Evolutionary conservation across 1,140 invertebrate species (phyloP).

Genomic region (Atta texana): DNA sequence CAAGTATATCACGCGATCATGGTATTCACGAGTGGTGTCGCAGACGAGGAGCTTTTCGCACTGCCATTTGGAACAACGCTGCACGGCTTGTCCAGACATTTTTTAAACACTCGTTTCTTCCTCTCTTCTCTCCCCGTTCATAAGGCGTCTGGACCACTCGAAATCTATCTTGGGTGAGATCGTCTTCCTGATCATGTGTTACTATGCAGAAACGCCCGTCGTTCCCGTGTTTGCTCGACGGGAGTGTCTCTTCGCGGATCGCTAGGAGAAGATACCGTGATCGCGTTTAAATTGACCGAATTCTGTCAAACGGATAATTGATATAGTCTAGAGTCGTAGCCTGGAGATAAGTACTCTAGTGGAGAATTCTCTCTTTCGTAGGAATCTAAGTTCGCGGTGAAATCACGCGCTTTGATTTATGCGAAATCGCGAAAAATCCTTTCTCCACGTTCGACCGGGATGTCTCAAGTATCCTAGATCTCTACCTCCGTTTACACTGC

Average conservation of each 20-base stretch:
- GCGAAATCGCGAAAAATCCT: background rate
- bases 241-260: slow-evolving; percentile 27
- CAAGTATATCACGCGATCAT: slow-evolving; percentile 58
- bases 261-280: slow-evolving; percentile 34
- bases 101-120: slow-evolving; percentile 51
- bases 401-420: background rate
- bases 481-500: slow-evolving; percentile 55
- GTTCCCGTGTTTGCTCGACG: slow-evolving; percentile 10
- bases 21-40: slow-evolving; percentile 20
- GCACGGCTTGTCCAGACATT: slow-evolving; percentile 45
- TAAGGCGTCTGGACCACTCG: slow-evolving; percentile 18
- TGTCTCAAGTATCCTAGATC: slow-evolving; percentile 46
- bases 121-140: slow-evolving; percentile 29
- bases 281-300: slow-evolving; percentile 51
- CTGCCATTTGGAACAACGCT: slow-evolving; percentile 68
- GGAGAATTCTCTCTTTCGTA: background rate
- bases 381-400: background rate
- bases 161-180: slow-evolving; percentile 25
- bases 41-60: slow-evolving; percentile 59
- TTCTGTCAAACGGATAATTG: slow-evolving; percentile 29
- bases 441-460: slow-evolving; percentile 31
- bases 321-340: slow-evolving; percentile 24
- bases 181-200: slow-evolving; percentile 60
- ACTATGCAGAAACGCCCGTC: background rate
- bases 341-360: background rate